Conservation (phyloP, 2,797 vertebrate species). For the Danio tinwini region DNA sequence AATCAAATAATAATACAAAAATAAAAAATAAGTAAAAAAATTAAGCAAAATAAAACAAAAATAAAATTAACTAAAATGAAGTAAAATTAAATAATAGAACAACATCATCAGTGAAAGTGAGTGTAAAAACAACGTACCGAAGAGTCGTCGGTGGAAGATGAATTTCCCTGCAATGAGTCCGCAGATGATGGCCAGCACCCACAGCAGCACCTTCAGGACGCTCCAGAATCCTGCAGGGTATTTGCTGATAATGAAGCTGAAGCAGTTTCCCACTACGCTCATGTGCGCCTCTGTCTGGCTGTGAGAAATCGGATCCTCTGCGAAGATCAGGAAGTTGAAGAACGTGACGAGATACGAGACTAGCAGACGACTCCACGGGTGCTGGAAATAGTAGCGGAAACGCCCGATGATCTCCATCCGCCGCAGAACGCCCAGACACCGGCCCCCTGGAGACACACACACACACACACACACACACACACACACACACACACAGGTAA, state of each 20-base stretch:
- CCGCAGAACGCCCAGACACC: conserved; percentile 68
- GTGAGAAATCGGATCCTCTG: conserved; percentile 95
- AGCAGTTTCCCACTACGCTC: conserved; percentile 97
- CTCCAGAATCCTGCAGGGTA: conserved; percentile 93
- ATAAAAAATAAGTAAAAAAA: no score
- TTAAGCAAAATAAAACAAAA: no score
- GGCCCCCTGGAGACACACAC: conserved; percentile 73
- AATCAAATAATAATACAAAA: no score
- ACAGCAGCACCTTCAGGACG: conserved; percentile 90
- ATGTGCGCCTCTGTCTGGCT: conserved; percentile 96
- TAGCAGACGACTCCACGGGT: conserved; percentile 94
- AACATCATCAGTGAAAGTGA: no score
- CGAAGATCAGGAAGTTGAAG: conserved; percentile 98
- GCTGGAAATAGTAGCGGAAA: conserved; percentile 98
- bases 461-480: conserved; percentile 35
- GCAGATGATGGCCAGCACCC: conserved; percentile 89
- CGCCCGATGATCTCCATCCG: conserved; percentile 92
- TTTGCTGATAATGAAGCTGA: conserved; percentile 96
- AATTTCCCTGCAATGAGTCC: conserved; percentile 95
- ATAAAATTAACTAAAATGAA: no score
- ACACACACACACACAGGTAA: not conserved
- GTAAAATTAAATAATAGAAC: no score
- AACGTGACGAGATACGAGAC: conserved; percentile 98
- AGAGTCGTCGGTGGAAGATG: conserved; percentile 93
- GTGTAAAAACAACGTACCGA: conserved; percentile 80